Evolutionary conservation across 2,113 vertebrate species (phyloP).

Genomic region (Ammodramus savannarum): DNA sequence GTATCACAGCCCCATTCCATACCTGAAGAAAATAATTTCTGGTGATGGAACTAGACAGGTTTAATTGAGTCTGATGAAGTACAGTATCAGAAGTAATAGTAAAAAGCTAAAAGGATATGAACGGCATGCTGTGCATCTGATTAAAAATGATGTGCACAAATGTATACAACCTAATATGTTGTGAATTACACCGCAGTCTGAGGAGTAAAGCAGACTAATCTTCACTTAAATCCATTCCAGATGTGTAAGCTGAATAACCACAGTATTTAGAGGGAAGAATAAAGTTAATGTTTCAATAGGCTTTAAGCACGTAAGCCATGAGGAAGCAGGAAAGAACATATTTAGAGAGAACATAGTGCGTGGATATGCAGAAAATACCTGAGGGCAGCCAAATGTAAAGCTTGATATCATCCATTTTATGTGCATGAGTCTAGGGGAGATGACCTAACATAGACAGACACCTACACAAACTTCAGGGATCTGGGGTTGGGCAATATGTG

Average conservation of each 20-base stretch:
- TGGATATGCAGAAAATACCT: background rate
- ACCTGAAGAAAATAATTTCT: conserved; percentile 39
- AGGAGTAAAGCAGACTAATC: conserved; percentile 54
- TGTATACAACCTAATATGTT: conserved; percentile 54
- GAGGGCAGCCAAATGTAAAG: background rate
- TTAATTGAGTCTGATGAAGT: conserved; percentile 49
- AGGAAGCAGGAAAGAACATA: conserved; percentile 16
- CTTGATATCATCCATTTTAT: background rate
- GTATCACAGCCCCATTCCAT: background rate
- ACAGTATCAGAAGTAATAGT: conserved; percentile 61
- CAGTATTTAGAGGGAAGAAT: conserved; percentile 25
- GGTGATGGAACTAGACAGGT: conserved; percentile 37
- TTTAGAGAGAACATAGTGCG: background rate
- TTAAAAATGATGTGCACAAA: conserved; percentile 47
- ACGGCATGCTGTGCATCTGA: conserved; percentile 58
- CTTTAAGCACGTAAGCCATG: background rate
- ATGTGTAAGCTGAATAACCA: conserved; percentile 39
- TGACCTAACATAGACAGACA: background rate
- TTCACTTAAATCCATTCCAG: conserved; percentile 17
- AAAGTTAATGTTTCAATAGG: conserved; percentile 30
- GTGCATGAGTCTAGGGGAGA: background rate
- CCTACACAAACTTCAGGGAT: background rate
- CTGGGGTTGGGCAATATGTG: background rate
- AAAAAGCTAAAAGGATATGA: conserved; percentile 56
- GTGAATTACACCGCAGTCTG: conserved; percentile 24